Evolutionary conservation across 1,140 invertebrate species (phyloP), one percentile per base, ranked within the genome.

Genomic region (Bombus superbus): DNA sequence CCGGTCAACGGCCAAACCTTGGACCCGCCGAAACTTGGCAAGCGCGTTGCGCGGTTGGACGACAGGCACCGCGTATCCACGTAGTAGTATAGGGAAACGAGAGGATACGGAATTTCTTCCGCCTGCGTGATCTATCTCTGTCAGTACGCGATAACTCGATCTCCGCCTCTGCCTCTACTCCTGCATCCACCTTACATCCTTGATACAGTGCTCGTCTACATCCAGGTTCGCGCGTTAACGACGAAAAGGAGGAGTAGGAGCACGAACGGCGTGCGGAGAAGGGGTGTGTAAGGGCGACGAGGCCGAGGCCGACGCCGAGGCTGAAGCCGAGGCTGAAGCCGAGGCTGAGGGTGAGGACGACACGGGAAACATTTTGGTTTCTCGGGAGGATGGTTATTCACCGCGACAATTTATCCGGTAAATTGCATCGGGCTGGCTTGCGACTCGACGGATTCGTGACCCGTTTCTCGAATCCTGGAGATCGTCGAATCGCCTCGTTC

Each of bases 81-180:
- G 38, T 3, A 3, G 38, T 38, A 32, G 32, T 32, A 40, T 4
- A 5, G 5, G 47, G 18, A 53, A 22, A 53, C 6, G 5, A 22
- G 2, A 13, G 32, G 57, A 59, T 42, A 76, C 57, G 28, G 74
- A 84, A 81, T 78, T 72, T 68, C 81, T 72, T 72, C 64, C 15
- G 66, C 8, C 18, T 35, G 86, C 86, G 90, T 88, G 91, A 93
- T 93, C 91, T 88, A 86, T 93, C 91, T 93, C 84, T 92, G 92
- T 90, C 92, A 91, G 86, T 86, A 86, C 86, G 91, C 91, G 91
- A 92, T 92, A 92, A 92, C 89, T 79, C 81, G 69, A 35, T 35
- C 35, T n/a, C 28, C 25, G 10, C 15, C 10, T 22, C 25, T 10
- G 22, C 68, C 28, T 8, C 47, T 22, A 8, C 47, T 1, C 10